Conservation (phyloP, 2,797 vertebrate species). For the Silurus lanzhouensis region DNA sequence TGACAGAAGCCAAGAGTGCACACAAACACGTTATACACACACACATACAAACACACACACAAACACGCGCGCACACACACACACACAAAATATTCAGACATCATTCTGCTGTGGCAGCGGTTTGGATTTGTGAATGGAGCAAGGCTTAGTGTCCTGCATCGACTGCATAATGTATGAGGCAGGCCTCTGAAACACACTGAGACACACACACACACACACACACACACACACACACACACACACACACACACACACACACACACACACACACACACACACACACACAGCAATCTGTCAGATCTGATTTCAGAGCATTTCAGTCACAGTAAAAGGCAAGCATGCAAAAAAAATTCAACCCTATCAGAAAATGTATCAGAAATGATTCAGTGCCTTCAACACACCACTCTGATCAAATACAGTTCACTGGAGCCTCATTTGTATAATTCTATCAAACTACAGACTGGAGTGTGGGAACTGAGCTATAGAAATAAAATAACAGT, state of each 20-base stretch:
- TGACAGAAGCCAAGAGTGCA: constrained; percentile 30
- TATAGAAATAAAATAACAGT: constrained; percentile 1
- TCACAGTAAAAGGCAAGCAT: constrained; percentile 16
- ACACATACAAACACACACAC: constrained; percentile 28
- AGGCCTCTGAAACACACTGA: constrained; percentile 19
- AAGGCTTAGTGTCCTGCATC: constrained; percentile 58
- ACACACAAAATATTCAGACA: constrained; percentile 22
- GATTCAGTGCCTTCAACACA: constrained; percentile 8
- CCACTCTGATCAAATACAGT: not conserved
- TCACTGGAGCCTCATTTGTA: constrained; percentile 5
- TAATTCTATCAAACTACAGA: constrained; percentile 20
- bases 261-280: constrained; percentile 2
- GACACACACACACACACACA: constrained; percentile 5
- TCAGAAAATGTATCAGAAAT: constrained; percentile 20
- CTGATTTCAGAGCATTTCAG: constrained; percentile 31
- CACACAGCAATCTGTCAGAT: constrained; percentile 20
- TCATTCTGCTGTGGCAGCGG: constrained; percentile 56
- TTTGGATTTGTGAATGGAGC: constrained; percentile 70
- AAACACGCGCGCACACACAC: constrained; percentile 20
- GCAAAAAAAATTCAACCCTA: not conserved
- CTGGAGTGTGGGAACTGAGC: not conserved
- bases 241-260: constrained; percentile 6
- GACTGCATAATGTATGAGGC: constrained; percentile 66
- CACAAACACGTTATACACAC: not conserved
- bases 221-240: not conserved